Base-by-base conservation (phyloP, 2,113 vertebrate genomes). In the Meriones unguiculatus region DNA sequence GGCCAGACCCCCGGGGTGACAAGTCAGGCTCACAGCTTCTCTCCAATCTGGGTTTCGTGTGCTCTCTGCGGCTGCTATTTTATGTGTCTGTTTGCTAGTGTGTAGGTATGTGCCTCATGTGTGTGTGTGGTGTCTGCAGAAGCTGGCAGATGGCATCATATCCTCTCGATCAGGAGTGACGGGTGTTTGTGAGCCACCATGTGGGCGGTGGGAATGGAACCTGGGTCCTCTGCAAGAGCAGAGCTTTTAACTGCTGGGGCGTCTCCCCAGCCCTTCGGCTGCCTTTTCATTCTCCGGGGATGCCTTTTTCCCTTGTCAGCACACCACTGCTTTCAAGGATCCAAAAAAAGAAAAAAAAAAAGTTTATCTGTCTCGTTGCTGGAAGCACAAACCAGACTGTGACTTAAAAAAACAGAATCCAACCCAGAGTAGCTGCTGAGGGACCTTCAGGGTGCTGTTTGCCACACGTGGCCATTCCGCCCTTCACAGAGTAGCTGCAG, bases 361-460 rank as follows among this genome's bases (percentile, higher is more conserved):
- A 65, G 87, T 93, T 89, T 96, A 76, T 92, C 88, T 88, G 32
- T 24, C 77, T 80, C 67, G 14, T 57, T 72, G 28, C 52, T 81
- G 90, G 82, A 57, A 70, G 93, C 52, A 94, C 57, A 89, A 96
- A 81, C 82, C 84, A 96, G 89, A 70, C 59, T 82, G 77, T 69
- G 46, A 92, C 30, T 95, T 87, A 38, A 64, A 96, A 96, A 96
- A 91, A 87, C 75, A 22, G 57, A 73, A 38, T 14, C 6, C 38
- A 50, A n/a, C 20, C 76, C 69, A 87, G 90, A 87, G 78, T 81
- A 81, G 90, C 24, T 15, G 50, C n/a, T 0, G 54, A 87, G 41
- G 62, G 28, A 91, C 72, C 89, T 2, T 84, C 3, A 89, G 30
- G 13, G 38, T 2, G 24, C 14, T 13, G 22, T 52, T 41, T 75